Evolutionary conservation across 2,797 vertebrate genomes (phyloP).

Genomic region (Hippopotamyrus pictus): DNA sequence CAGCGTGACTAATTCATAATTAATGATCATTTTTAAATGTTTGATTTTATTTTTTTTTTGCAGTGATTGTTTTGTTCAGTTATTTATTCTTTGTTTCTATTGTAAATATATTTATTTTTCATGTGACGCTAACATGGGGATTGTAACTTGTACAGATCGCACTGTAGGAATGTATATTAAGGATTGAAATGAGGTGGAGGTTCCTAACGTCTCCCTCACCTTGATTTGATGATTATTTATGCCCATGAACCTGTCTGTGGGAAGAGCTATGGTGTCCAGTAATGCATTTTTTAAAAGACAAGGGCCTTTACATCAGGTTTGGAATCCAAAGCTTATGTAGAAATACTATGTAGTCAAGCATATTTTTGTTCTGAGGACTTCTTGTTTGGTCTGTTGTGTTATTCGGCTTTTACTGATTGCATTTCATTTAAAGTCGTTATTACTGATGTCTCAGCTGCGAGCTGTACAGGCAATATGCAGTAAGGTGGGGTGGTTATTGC

Average conservation of each 20-base stretch:
- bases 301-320: conserved; percentile 39
- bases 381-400: conserved; percentile 47
- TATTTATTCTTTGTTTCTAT: conserved; percentile 87
- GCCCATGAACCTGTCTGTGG: conserved; percentile 31
- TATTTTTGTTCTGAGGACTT: conserved; percentile 51
- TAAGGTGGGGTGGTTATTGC: neutral
- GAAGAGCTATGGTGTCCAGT: conserved; percentile 55
- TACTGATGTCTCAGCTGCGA: conserved; percentile 32
- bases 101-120: conserved; percentile 99
- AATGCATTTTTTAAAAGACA: conserved; percentile 39
- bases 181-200: conserved; percentile 71
- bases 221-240: conserved; percentile 44
- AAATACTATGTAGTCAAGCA: conserved; percentile 44
- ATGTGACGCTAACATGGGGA: conserved; percentile 91
- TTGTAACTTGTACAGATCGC: conserved; percentile 97
- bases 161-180: conserved; percentile 86
- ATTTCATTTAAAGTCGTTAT: conserved; percentile 27
- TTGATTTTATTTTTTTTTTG: conserved; percentile 69
- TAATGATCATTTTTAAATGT: conserved; percentile 55
- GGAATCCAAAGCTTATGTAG: conserved; percentile 64
- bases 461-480: conserved; percentile 45
- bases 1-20: conserved; percentile 40
- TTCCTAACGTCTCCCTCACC: conserved; percentile 53
- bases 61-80: conserved; percentile 78
- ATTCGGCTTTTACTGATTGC: conserved; percentile 34